phyloP scores from a whole-genome alignment of 1,140 invertebrate species.

The Papilio aristodemus region DNA sequence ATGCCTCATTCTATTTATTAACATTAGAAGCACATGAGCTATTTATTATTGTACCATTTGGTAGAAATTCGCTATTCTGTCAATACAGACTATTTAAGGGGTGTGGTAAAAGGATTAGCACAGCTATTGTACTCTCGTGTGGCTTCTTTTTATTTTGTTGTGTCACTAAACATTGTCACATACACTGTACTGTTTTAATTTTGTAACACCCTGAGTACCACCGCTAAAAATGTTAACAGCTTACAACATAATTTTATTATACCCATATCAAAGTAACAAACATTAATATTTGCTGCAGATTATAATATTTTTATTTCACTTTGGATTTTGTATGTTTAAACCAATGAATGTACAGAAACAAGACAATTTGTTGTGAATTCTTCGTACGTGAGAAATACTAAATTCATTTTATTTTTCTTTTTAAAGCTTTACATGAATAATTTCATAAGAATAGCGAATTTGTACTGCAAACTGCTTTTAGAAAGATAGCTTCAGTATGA shows the following conservation, averaged over 20 bases:
- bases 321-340: not conserved
- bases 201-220: not conserved
- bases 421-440: not conserved
- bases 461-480: constrained; percentile 65
- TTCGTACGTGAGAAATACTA: too few relatives aligned
- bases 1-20: constrained; percentile 63
- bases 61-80: constrained; percentile 57
- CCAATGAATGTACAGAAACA: not conserved
- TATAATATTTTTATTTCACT: too few relatives aligned
- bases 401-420: not conserved
- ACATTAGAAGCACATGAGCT: constrained; percentile 68
- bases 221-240: not conserved
- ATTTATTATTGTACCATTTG: constrained; percentile 52
- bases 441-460: constrained; percentile 48
- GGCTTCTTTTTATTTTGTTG: constrained; percentile 12
- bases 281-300: not conserved
- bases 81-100: constrained; percentile 9
- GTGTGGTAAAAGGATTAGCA: constrained; percentile 1
- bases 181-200: not conserved
- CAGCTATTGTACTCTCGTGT: not conserved
- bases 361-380: too few relatives aligned
- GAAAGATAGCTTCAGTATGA: constrained; percentile 66
- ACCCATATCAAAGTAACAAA: not conserved
- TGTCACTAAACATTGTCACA: constrained; percentile 7
- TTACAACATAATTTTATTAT: not conserved